Evolutionary conservation across 2,113 vertebrate species (phyloP).

Genomic region (Poeciliopsis turrubarensis): DNA sequence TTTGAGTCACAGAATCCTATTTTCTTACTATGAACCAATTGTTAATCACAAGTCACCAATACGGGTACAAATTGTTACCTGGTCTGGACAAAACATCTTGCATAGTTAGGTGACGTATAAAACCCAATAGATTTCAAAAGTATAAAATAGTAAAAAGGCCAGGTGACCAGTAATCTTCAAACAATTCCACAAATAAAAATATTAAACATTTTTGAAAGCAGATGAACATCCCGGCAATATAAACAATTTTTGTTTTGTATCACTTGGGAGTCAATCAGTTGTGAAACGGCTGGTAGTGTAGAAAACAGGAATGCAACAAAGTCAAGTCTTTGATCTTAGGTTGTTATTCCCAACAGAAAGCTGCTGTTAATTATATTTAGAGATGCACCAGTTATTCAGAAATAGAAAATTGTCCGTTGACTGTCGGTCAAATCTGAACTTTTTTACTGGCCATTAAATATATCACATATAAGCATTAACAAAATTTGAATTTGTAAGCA

Average conservation of each 20-base stretch:
- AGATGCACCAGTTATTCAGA: background rate
- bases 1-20: background rate
- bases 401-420: background rate
- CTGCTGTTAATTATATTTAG: background rate
- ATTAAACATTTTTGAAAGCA: background rate
- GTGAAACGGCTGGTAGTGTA: conserved; percentile 12
- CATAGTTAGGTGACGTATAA: background rate
- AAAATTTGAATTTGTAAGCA: background rate
- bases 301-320: conserved; percentile 3
- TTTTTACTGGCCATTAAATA: background rate
- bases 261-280: background rate
- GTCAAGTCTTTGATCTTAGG: background rate
- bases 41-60: background rate
- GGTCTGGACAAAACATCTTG: no score
- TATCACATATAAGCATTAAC: background rate
- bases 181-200: background rate
- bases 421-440: background rate
- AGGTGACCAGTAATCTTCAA: background rate
- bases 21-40: background rate
- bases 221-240: background rate
- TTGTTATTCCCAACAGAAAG: background rate
- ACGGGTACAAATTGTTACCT: background rate
- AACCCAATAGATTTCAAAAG: background rate
- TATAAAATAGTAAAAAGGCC: no score
- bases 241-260: background rate